These are phyloP conservation scores for Temnothorax unifasciatus DNA, from an alignment of 2,888 invertebrate genomes.

Conservation along the genomic window DNA sequence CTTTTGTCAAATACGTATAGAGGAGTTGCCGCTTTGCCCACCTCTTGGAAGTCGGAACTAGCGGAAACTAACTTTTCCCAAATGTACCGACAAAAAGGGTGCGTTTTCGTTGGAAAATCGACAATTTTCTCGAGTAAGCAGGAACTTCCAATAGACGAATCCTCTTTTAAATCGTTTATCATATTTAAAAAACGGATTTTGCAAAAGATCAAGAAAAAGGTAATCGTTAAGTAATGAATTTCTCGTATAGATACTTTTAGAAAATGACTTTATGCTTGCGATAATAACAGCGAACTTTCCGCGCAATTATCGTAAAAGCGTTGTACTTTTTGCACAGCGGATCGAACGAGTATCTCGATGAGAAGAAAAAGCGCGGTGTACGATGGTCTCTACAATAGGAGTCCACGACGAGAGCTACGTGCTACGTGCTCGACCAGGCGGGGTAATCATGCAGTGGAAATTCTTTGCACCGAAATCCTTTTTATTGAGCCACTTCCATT, in stretches of 20 bases:
- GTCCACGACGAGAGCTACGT: slow-evolving; percentile 41
- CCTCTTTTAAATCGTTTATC: neutral
- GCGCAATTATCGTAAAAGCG: slow-evolving; percentile 55
- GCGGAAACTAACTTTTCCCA: slow-evolving; percentile 15
- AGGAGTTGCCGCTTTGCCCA: neutral
- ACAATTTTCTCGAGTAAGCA: neutral
- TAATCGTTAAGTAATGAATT: slow-evolving; percentile 15
- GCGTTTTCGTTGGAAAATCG: neutral
- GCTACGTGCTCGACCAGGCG: slow-evolving; percentile 42
- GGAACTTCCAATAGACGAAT: neutral
- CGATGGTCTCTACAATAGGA: slow-evolving; percentile 41
- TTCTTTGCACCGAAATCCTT: slow-evolving; percentile 56
- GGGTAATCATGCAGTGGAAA: slow-evolving; percentile 57
- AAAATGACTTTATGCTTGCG: slow-evolving; percentile 8
- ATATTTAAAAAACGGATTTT: slow-evolving; percentile 1
- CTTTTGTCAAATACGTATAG: neutral
- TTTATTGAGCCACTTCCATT: slow-evolving; percentile 58
- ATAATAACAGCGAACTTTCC: slow-evolving; percentile 14
- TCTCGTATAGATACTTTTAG: neutral
- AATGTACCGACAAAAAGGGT: neutral
- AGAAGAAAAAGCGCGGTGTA: slow-evolving; percentile 40
- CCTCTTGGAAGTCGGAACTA: slow-evolving; percentile 6
- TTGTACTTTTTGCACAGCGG: slow-evolving; percentile 38
- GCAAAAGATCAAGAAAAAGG: neutral
- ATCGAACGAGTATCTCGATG: slow-evolving; percentile 50